Base-by-base conservation (phyloP, 2,888 invertebrate genomes). In the Crematogaster levior region DNA sequence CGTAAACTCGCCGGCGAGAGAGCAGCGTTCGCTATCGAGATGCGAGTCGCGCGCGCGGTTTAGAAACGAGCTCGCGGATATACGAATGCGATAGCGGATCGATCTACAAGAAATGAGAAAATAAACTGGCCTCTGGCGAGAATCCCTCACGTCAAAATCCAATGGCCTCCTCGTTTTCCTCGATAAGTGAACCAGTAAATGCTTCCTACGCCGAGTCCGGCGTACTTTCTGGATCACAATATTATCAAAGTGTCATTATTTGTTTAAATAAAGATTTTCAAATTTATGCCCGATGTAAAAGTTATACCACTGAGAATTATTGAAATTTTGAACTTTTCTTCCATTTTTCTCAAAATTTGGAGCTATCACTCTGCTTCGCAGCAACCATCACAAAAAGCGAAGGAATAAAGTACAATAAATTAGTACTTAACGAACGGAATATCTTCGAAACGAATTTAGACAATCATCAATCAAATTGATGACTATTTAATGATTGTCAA, bases 1-100 rank as follows among this genome's bases (percentile, higher is more conserved):
- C 82, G 63, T 48, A 83, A 80, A 83, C 60, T 80, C 61, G 65
- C 56, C 56, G 70, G 46, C 65, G 77, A 68, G 70, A 56, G 70
- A 53, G 77, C 77, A 74, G 74, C 61, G 53, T n/a, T 75, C 46
- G 72, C 63, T 40, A 74, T 75, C 77, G 77, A 43, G 63, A 75
- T 56, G 81, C 63, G 74, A 56, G 34, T 63, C 81, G 63, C 34
- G 63, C 48, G 48, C 77, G 43, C 51, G 61, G 51, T 70, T 77
- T 70, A 56, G 77, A 56, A 70, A 77, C 72, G 70, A 77, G 70
- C 40, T 30, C 68, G 56, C 70, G 56, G 40, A 77, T 77, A 77
- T 70, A 56, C 30, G 70, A 77, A 70, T 48, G 43, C 77, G 43
- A 56, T 56, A 56, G 56, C 15, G 66, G 65, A 51, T 40, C 30